phyloP scores from a whole-genome alignment of 2,797 vertebrate genomes.

The Arremon aurantiirostris region DNA sequence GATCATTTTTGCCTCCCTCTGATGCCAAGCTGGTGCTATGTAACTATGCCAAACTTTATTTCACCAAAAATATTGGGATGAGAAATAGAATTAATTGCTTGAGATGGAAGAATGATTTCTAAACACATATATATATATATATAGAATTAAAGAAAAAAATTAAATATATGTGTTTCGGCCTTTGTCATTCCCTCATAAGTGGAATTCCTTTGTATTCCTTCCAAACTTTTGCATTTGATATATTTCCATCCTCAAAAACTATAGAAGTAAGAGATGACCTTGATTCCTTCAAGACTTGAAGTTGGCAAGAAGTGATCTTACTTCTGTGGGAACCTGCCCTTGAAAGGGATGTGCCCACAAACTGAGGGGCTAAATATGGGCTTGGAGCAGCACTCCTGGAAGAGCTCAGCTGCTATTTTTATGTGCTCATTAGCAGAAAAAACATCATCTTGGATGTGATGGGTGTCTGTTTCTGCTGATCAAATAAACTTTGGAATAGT shows the following conservation, averaged over 20 bases:
- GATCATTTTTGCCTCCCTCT: slow-evolving; percentile 25
- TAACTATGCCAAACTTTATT: background rate
- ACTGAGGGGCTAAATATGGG: background rate
- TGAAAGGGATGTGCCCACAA: slow-evolving; percentile 16
- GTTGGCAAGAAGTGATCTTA: background rate
- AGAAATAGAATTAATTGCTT: background rate
- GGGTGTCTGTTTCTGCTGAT: background rate
- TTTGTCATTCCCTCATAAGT: background rate
- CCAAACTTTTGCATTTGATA: background rate
- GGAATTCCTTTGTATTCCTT: background rate
- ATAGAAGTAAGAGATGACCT: background rate
- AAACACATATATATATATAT: background rate
- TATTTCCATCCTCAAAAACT: background rate
- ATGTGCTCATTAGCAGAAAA: background rate
- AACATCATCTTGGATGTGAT: background rate
- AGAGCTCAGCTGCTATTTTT: background rate
- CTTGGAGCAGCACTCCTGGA: background rate
- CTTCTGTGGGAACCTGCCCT: background rate
- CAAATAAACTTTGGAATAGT: background rate
- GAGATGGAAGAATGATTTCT: background rate
- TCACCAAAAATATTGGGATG: background rate
- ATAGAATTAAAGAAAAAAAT: too few relatives aligned
- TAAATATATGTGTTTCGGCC: too few relatives aligned
- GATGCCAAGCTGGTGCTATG: background rate
- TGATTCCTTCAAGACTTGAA: background rate